These are phyloP conservation scores for Drosophila bifasciata DNA, from an alignment of 1,140 invertebrate species.

Conservation along the genomic window DNA sequence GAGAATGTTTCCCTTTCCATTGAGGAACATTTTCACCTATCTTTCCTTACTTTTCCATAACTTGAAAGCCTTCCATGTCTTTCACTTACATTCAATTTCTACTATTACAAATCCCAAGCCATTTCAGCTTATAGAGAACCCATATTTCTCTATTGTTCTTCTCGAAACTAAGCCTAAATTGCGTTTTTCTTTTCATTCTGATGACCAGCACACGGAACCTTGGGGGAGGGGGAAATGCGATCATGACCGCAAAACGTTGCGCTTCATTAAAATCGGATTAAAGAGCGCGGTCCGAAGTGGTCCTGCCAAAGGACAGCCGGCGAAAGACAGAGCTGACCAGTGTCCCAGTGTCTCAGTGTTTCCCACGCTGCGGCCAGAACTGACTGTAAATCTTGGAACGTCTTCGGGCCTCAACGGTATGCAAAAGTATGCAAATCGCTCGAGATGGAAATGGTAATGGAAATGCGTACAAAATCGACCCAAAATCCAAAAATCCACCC, in stretches of 20 bases:
- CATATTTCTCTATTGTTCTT: constrained; percentile 18
- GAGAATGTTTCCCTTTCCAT: no score
- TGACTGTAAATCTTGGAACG: constrained; percentile 37
- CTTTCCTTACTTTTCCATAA: no score
- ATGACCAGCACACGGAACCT: constrained; percentile 19
- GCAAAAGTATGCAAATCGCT: constrained; percentile 62
- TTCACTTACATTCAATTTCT: not conserved
- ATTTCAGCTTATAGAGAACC: constrained; percentile 1
- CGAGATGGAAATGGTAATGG: constrained; percentile 45
- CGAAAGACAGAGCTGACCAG: constrained; percentile 32
- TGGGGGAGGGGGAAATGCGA: constrained; percentile 39
- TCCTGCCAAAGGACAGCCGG: constrained; percentile 29
- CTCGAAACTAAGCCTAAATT: constrained; percentile 37
- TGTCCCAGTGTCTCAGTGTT: constrained; percentile 35
- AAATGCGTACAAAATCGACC: constrained; percentile 76
- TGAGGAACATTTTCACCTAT: no score
- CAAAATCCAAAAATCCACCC: constrained; percentile 69
- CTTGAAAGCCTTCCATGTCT: no score
- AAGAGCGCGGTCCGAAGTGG: constrained; percentile 15
- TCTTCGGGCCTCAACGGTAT: constrained; percentile 46
- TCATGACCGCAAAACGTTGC: constrained; percentile 73
- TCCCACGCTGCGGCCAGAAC: constrained; percentile 65
- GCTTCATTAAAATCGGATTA: constrained; percentile 83
- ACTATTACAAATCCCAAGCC: not conserved
- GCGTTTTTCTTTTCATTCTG: constrained; percentile 39